Conservation (phyloP, 2,797 vertebrate species). For the Heterohyrax brucei region DNA sequence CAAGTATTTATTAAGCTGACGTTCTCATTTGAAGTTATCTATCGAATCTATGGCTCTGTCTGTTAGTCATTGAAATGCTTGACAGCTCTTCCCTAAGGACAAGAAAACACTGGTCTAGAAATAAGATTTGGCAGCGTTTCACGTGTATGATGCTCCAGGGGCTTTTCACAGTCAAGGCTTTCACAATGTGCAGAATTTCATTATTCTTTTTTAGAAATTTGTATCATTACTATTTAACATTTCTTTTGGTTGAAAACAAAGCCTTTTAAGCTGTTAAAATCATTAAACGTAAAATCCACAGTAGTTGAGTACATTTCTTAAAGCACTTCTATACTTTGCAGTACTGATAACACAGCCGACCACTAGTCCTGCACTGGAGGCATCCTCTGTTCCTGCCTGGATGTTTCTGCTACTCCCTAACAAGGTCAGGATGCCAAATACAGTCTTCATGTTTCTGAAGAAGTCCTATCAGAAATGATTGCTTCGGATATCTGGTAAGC, state of each 20-base stretch:
- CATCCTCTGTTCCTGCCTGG: background rate
- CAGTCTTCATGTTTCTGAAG: background rate
- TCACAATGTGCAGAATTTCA: constrained; percentile 45
- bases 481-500: constrained; percentile 55
- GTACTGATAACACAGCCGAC: constrained; percentile 33
- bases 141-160: constrained; percentile 56
- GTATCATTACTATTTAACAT: constrained; percentile 80
- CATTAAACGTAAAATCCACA: constrained; percentile 59
- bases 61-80: constrained; percentile 66
- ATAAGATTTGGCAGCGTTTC: constrained; percentile 69
- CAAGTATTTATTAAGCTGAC: constrained; percentile 69
- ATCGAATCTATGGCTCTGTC: constrained; percentile 6
- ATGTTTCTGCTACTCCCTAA: constrained; percentile 28
- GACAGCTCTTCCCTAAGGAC: constrained; percentile 73
- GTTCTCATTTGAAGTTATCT: constrained; percentile 78
- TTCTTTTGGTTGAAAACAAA: constrained; percentile 76
- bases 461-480: constrained; percentile 68
- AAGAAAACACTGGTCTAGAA: constrained; percentile 63
- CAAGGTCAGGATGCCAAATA: constrained; percentile 56
- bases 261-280: constrained; percentile 55
- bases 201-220: constrained; percentile 73
- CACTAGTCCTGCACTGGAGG: background rate
- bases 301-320: background rate
- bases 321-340: constrained; percentile 17
- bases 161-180: constrained; percentile 59